These are phyloP conservation scores for Pica pica DNA, from an alignment of 2,113 vertebrate species.

Conservation along the genomic window DNA sequence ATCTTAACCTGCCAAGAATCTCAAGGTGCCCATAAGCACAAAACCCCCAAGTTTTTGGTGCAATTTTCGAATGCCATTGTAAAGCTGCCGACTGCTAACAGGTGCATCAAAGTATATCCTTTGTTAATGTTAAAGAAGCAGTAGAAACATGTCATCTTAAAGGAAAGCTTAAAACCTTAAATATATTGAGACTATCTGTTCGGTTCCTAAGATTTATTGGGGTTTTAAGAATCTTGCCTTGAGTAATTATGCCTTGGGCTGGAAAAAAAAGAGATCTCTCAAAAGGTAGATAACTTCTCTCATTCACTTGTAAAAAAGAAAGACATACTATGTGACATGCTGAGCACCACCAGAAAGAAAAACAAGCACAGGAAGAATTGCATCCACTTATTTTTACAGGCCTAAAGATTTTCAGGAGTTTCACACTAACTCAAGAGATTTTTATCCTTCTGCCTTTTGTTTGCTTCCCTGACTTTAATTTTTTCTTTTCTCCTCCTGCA, in stretches of 20 bases:
- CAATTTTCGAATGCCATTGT: not conserved
- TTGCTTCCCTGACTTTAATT: not conserved
- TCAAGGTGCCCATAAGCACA: not conserved
- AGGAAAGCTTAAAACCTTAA: not conserved
- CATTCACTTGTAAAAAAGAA: not conserved
- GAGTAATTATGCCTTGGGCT: not conserved
- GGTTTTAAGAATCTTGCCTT: not conserved
- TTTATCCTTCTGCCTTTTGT: not conserved
- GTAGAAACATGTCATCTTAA: not conserved
- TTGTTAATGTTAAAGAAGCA: not conserved
- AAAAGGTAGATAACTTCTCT: not conserved
- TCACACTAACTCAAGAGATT: not conserved
- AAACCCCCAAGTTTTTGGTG: not conserved
- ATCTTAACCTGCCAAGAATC: not conserved
- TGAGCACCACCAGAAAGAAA: not conserved
- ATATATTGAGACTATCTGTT: not conserved
- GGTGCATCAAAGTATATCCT: not conserved
- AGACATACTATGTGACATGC: not conserved
- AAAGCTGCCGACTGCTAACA: not conserved
- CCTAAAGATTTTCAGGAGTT: not conserved
- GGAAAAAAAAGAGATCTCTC: not conserved
- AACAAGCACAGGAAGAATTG: conserved; percentile 2
- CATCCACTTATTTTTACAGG: not conserved
- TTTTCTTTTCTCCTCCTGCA: not conserved
- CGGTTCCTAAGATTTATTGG: not conserved